phyloP scores from a whole-genome alignment of 2,888 invertebrate species.

The Galerucella pusilla region DNA sequence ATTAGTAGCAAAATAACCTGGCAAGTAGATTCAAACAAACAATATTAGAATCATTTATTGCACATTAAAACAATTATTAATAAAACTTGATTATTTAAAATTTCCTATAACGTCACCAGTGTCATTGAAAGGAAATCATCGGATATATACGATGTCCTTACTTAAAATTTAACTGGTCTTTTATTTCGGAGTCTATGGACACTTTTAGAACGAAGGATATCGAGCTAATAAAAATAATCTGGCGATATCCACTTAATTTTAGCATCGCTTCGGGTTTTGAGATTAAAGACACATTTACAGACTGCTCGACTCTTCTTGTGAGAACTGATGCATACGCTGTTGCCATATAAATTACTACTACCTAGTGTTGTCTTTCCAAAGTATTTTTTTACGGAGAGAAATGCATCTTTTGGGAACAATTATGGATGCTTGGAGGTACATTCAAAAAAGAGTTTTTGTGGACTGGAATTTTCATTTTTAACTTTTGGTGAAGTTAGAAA shows the following conservation, averaged over 20 bases:
- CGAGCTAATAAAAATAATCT: conserved; percentile 1
- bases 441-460: too few relatives aligned
- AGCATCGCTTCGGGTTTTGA: neutral
- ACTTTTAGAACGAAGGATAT: conserved; percentile 10
- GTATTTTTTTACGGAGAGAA: too few relatives aligned
- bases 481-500: too few relatives aligned
- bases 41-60: neutral
- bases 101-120: neutral
- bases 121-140: conserved; percentile 13
- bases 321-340: neutral
- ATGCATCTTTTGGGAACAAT: too few relatives aligned
- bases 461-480: too few relatives aligned
- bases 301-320: conserved; percentile 11
- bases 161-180: conserved; percentile 8
- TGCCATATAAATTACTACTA: neutral
- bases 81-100: neutral
- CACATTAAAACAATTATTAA: neutral
- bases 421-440: too few relatives aligned
- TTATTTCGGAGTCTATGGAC: neutral
- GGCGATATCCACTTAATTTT: conserved; percentile 1
- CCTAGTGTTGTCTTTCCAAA: too few relatives aligned
- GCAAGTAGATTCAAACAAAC: neutral
- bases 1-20: neutral
- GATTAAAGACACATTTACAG: neutral
- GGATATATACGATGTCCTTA: conserved; percentile 2